Evolutionary conservation across 2,888 invertebrate species (phyloP).

Genomic region (Hylaea fasciaria): DNA sequence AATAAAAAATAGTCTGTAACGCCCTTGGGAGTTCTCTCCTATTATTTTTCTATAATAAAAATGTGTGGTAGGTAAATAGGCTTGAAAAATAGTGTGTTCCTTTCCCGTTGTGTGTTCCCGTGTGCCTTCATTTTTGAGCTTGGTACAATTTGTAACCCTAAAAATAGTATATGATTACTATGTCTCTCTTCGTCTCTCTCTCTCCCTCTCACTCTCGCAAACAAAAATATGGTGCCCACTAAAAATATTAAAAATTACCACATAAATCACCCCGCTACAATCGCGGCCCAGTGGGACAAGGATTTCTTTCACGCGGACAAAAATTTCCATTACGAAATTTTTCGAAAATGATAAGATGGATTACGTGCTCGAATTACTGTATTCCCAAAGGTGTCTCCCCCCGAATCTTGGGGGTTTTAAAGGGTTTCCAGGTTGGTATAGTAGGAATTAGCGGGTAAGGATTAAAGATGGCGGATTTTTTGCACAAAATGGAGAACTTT

Average conservation of each 20-base stretch:
- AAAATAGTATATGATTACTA: too few species aligned
- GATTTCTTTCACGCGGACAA: constrained; percentile 70
- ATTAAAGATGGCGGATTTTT: constrained; percentile 19
- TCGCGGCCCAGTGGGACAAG: constrained; percentile 56
- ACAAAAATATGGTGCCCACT: neutral
- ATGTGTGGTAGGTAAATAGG: too few species aligned
- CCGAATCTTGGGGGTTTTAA: constrained; percentile 52
- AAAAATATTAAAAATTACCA: constrained; percentile 25
- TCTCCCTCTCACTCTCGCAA: too few species aligned
- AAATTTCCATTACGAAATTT: constrained; percentile 77
- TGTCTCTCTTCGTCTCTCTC: too few species aligned
- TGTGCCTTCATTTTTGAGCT: too few species aligned
- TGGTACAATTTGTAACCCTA: too few species aligned
- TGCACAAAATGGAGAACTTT: neutral
- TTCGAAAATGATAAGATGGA: constrained; percentile 80
- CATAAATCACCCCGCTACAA: constrained; percentile 44
- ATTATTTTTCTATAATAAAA: too few species aligned
- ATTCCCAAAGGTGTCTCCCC: constrained; percentile 64
- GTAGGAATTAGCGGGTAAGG: constrained; percentile 12
- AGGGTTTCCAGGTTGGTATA: constrained; percentile 13
- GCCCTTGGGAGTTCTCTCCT: too few species aligned
- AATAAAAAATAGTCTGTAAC: too few species aligned
- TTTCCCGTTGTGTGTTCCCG: too few species aligned
- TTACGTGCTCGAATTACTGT: constrained; percentile 75
- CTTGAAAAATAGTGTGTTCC: too few species aligned